These are phyloP conservation scores for Odontophorus gujanensis DNA, from an alignment of 2,113 vertebrate species.

Conservation along the genomic window DNA sequence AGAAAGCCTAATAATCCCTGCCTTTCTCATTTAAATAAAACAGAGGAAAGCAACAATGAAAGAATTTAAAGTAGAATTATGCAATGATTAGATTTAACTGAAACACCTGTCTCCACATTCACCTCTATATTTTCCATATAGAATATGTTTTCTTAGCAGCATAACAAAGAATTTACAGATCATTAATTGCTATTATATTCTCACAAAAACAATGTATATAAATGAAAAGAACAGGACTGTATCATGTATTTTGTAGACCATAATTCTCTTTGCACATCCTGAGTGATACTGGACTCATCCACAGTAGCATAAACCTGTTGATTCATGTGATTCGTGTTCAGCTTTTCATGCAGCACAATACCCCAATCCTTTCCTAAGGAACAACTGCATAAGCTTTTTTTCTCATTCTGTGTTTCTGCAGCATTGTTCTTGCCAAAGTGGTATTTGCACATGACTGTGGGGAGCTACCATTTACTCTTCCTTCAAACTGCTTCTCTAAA, in stretches of 20 bases:
- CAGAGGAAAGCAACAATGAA: background rate
- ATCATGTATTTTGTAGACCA: background rate
- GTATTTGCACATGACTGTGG: background rate
- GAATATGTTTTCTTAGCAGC: background rate
- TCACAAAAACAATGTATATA: background rate
- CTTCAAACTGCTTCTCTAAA: background rate
- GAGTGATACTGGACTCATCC: background rate
- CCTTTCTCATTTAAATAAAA: background rate
- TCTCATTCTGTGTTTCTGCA: background rate
- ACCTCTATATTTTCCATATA: background rate
- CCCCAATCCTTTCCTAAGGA: background rate
- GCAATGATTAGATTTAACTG: background rate
- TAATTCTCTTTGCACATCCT: background rate
- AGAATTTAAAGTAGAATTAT: background rate
- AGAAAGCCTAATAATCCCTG: background rate
- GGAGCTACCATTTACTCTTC: background rate
- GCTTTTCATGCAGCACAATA: background rate
- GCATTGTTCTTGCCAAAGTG: background rate
- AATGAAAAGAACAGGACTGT: background rate
- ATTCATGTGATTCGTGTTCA: background rate
- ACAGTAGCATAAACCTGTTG: background rate
- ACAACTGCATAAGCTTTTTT: slow-evolving; percentile 18
- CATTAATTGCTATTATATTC: background rate
- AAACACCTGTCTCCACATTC: background rate
- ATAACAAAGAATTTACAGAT: background rate